Evolutionary conservation across 2,113 vertebrate genomes (phyloP), one percentile per base, ranked within the genome.

Genomic region (Genyomyrus donnyi): DNA sequence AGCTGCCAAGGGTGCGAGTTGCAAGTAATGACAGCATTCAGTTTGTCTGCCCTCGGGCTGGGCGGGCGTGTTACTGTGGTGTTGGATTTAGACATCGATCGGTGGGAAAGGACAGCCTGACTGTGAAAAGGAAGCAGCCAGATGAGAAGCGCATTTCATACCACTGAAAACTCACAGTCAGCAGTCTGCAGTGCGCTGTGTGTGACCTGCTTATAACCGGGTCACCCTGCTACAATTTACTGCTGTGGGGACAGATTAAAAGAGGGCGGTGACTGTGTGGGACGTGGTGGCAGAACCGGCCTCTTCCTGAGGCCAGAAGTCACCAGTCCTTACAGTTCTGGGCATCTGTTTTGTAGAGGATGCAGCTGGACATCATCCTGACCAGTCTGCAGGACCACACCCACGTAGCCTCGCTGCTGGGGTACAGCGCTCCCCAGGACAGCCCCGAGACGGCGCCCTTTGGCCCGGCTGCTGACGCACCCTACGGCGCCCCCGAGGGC

Each of bases 331-430:
- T 35, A 85, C 35, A 6, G 88, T 83, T 27, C 24, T 31, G 70
- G 45, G 27, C 35, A 15, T 89, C 19, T 89, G 46, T 19, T 90
- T 5, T 70, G 93, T 93, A 97, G 98, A 96, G 98, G 93, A 99
- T 99, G 98, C 98, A 99, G 90, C 91, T 99, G 91, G 98, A 99
- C 95, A 99, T 99, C 62, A 99, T 99, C 94, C 95, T 99, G 92
- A 99, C 98, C 77, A 99, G 98, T 89, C 94, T 99, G 35, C 98
- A 99, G 93, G 98, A 99, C 95, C 98, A 99, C 94, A 99, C 98
- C 53, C 98, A 99, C 0, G 98, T 99, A 48, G 98, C 98, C 21
- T 99, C 98, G 0, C 94, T 99, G 27, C 97, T 99, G 90, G 98
- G 98, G 39, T 99, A 99, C 91, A 99, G 98, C 92, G 96, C 96